phyloP scores from a whole-genome alignment of 2,797 vertebrate species.

The Sitta carolinensis region DNA sequence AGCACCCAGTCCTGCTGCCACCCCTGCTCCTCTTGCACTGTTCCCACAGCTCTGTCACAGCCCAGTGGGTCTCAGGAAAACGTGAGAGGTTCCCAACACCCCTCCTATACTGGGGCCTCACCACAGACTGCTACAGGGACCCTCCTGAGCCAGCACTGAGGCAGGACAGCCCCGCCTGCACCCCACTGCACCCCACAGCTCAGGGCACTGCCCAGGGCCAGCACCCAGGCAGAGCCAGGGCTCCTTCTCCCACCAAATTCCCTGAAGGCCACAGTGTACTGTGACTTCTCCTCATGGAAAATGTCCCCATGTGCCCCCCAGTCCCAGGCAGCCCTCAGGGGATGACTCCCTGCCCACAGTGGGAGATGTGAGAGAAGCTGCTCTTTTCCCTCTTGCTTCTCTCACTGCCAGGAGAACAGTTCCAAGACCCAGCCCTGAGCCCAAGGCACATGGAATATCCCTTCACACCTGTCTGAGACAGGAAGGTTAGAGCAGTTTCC shows the following conservation, averaged over 20 bases:
- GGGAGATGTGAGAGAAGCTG: not conserved
- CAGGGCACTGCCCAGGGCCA: not conserved
- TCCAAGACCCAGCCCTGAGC: not conserved
- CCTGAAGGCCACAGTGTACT: not conserved
- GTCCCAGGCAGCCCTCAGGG: not conserved
- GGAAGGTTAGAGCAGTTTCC: not conserved
- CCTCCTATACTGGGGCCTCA: not conserved
- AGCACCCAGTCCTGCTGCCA: not conserved
- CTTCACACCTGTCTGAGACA: not conserved
- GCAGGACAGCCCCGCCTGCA: not conserved
- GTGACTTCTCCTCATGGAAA: not conserved
- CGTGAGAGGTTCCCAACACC: not conserved
- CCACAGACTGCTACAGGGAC: not conserved
- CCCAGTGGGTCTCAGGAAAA: not conserved
- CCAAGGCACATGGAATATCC: not conserved
- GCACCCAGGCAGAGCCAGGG: not conserved
- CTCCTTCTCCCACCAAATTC: not conserved
- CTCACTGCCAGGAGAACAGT: not conserved
- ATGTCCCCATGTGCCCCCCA: not conserved
- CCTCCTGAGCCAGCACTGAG: not conserved
- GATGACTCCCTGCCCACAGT: fast-evolving
- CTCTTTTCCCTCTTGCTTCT: not conserved
- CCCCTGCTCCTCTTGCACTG: not conserved
- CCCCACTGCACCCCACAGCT: not conserved
- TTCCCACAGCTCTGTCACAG: not conserved